Base-by-base conservation (phyloP, 2,113 vertebrate species). In the Eclectus roratus region DNA sequence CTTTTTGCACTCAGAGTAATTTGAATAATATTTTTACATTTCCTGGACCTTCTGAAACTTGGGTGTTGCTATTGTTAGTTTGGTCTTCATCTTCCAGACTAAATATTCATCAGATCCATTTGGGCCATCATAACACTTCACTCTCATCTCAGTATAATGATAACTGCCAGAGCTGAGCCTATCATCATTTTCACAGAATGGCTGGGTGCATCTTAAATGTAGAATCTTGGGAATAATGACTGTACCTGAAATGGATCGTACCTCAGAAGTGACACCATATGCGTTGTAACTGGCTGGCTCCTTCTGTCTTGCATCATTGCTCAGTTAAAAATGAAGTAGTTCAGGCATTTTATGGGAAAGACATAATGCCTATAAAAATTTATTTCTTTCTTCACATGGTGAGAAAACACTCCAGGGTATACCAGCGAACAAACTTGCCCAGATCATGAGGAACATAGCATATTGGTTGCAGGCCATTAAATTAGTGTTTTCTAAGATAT, bases 61-160 rank as follows among this genome's bases (percentile, higher is more conserved):
- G 55, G 78, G 88, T 90, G 46, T 85, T 91, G 21, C 37, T 95
- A 43, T 70, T 93, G 90, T 91, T 94, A 96, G 21, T 91, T 74
- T 5, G 52, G 61, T 94, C 88, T 94, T 93, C 17, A 27, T 95
- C 53, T 85, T 82, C 72, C 55, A 72, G 66, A 28, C 29, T 96
- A 97, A 96, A 85, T 97, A 96, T 94, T 95, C 53, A 95, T 91
- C 87, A 94, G 76, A 89, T 94, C 94, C 33, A 68, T 96, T 89
- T 91, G 55, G 43, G 16, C 55, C 43, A 46, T 88, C 61, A 6
- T 5, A 96, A 93, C 64, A 72, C 77, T 91, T 95, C 70, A 28
- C 63, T 95, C 52, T 94, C 74, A 74, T 77, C 76, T 71, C 50
- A 60, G 41, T 89, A 74, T 70, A 43, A 60, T 1, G 1, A 20